phyloP scores from a whole-genome alignment of 1,140 invertebrate genomes.

The Drosophila saltans region DNA sequence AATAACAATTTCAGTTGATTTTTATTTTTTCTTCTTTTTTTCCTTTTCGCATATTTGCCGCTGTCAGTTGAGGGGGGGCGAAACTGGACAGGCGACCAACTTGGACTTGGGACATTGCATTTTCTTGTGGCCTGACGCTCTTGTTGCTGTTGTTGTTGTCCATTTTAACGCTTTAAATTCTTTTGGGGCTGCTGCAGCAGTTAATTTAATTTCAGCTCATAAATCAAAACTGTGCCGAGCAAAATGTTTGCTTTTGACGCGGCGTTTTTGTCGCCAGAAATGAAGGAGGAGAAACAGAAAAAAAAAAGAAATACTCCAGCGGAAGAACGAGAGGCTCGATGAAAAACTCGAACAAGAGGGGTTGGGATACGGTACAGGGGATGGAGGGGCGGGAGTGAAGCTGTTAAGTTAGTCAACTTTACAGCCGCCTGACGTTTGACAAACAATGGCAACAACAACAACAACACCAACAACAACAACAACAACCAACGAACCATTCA shows the following conservation, averaged over 20 bases:
- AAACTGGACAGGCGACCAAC: conserved; percentile 45
- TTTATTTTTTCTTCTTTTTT: conserved; percentile 31
- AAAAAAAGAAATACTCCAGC: conserved; percentile 1
- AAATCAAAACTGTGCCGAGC: conserved; percentile 81
- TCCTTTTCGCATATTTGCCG: conserved; percentile 40
- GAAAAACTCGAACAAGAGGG: conserved; percentile 49
- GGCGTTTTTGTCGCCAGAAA: conserved; percentile 73
- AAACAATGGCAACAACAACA: conserved; percentile 55
- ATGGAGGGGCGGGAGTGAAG: conserved; percentile 33
- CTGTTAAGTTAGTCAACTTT: conserved; percentile 59
- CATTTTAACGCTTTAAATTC: conserved; percentile 77
- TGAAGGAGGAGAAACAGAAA: background rate
- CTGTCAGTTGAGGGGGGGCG: conserved; percentile 41
- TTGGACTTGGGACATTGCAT: conserved; percentile 49
- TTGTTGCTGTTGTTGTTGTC: conserved; percentile 25
- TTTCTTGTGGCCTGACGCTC: conserved; percentile 16
- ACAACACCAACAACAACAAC: background rate
- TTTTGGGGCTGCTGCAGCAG: conserved; percentile 59
- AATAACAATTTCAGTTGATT: conserved; percentile 54
- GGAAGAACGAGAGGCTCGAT: conserved; percentile 15
- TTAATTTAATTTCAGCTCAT: conserved; percentile 82
- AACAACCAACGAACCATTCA: conserved; percentile 6
- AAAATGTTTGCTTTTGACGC: conserved; percentile 81
- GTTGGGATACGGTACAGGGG: conserved; percentile 9
- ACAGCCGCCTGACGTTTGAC: conserved; percentile 68